Conservation (phyloP, 1,140 invertebrate genomes). For the Apis cerana region DNA sequence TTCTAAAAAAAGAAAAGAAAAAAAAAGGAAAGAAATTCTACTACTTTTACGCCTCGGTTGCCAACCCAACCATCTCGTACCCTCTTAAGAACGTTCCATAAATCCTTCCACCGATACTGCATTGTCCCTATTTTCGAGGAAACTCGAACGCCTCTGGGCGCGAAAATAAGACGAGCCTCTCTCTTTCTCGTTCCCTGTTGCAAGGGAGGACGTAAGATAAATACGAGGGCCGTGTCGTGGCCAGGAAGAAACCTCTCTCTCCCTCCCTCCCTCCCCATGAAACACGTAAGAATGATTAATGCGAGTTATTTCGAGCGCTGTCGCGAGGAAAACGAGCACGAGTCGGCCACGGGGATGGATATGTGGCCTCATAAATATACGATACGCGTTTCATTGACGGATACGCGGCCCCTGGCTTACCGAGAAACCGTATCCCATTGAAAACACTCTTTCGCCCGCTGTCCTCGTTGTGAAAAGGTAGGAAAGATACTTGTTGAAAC, state of each 20-base stretch:
- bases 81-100: background rate
- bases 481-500: no score
- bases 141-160: background rate
- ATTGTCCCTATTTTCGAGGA: background rate
- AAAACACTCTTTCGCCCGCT: background rate
- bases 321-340: constrained; percentile 12
- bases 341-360: constrained; percentile 32
- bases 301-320: constrained; percentile 32
- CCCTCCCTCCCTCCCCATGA: background rate
- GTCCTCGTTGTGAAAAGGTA: background rate
- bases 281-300: constrained; percentile 41
- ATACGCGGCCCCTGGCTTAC: constrained; percentile 15
- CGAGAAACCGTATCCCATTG: background rate
- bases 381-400: constrained; percentile 35
- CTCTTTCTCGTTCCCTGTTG: background rate
- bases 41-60: background rate
- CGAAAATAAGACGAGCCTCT: constrained; percentile 2
- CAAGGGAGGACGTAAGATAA: constrained; percentile 2
- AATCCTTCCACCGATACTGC: background rate
- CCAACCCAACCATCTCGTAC: background rate
- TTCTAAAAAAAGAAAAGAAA: background rate
- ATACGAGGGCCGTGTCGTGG: background rate
- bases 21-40: background rate
- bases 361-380: constrained; percentile 37
- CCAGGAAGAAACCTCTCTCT: background rate